A percentile compares a stretch with the other conserved stretches of the same genome.
These are phyloP conservation scores for Drosophila watanabei DNA, from an alignment of 1,140 invertebrate genomes.

Conservation along the genomic window DNA sequence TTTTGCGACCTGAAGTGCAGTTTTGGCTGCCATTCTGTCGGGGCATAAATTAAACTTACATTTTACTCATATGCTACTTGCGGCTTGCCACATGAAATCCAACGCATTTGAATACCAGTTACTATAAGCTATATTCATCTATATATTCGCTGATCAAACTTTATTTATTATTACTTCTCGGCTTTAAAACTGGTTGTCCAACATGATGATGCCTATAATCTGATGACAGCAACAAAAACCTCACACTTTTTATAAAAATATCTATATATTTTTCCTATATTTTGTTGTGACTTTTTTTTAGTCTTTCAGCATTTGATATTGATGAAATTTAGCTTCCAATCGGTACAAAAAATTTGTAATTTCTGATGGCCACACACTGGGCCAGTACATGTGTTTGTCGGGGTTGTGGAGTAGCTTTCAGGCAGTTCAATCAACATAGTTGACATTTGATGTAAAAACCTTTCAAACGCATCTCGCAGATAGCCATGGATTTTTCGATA, in stretches of 20 bases:
- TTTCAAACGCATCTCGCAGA: slow-evolving; percentile 50
- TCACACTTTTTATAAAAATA: slow-evolving; percentile 8
- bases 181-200: slow-evolving; percentile 23
- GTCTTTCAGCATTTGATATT: slow-evolving; percentile 38
- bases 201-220: slow-evolving; percentile 27
- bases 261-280: slow-evolving; percentile 6
- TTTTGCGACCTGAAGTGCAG: slow-evolving; percentile 61
- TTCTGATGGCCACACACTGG: slow-evolving; percentile 37
- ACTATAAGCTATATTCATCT: slow-evolving; percentile 25
- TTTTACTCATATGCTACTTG: slow-evolving; percentile 38
- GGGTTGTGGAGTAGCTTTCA: slow-evolving; percentile 15
- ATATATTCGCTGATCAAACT: neutral
- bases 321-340: slow-evolving; percentile 51
- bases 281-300: slow-evolving; percentile 4
- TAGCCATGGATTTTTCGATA: slow-evolving; percentile 44
- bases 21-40: slow-evolving; percentile 54
- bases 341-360: slow-evolving; percentile 29
- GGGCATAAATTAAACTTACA: slow-evolving; percentile 76
- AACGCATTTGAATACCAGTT: slow-evolving; percentile 29
- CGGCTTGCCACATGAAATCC: slow-evolving; percentile 54
- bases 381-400: slow-evolving; percentile 24
- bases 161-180: slow-evolving; percentile 29
- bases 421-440: slow-evolving; percentile 66
- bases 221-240: slow-evolving; percentile 22
- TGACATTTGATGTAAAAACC: slow-evolving; percentile 66